Percentiles rank a stretch among this genome's conserved stretches.
phyloP scores from a whole-genome alignment of 1,140 invertebrate species.

The Melitaea cinxia region DNA sequence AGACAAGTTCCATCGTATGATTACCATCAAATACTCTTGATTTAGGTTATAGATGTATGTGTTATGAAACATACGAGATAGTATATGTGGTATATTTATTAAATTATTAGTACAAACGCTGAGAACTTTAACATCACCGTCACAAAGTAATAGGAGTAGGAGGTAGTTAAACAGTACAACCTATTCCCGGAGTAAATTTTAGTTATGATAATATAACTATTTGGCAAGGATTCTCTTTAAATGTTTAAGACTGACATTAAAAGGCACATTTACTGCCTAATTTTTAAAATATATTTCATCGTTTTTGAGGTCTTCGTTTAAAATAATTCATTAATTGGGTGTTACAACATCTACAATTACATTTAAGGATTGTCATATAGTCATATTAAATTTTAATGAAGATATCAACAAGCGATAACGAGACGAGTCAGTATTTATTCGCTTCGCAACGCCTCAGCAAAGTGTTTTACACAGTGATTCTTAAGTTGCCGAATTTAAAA shows the following conservation, averaged over 20 bases:
- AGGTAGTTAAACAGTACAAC: slow-evolving; percentile 20
- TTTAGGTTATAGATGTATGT: slow-evolving; percentile 40
- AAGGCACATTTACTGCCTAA: neutral
- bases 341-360: neutral
- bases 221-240: neutral
- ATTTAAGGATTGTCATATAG: neutral
- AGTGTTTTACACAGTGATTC: neutral
- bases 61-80: slow-evolving; percentile 23
- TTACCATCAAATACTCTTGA: slow-evolving; percentile 49
- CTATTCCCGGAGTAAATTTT: slow-evolving; percentile 7
- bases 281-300: neutral
- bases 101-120: slow-evolving; percentile 45
- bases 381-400: neutral
- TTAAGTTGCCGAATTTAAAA: neutral
- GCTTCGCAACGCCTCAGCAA: neutral
- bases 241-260: slow-evolving; percentile 27
- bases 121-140: slow-evolving; percentile 28
- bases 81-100: slow-evolving; percentile 36
- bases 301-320: neutral
- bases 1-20: slow-evolving; percentile 36
- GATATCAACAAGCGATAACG: neutral
- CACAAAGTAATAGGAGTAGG: slow-evolving; percentile 27
- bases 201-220: neutral
- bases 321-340: neutral
- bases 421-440: neutral